These are phyloP conservation scores for Melanaphis sacchari DNA, from an alignment of 1,140 invertebrate species.

Conservation along the genomic window DNA sequence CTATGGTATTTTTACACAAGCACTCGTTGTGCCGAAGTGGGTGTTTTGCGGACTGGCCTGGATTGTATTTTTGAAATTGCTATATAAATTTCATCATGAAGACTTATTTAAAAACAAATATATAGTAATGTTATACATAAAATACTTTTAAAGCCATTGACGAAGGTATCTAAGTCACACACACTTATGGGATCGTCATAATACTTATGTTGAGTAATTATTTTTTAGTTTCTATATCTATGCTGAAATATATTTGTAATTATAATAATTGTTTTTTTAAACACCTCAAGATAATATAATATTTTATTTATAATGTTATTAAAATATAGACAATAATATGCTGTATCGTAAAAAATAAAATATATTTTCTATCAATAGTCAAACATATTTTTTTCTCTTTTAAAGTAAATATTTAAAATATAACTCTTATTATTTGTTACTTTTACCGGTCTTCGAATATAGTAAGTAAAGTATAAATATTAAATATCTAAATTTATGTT, in stretches of 20 bases:
- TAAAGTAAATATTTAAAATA: background rate
- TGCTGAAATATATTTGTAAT: background rate
- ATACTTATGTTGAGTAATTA: background rate
- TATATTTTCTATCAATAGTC: background rate
- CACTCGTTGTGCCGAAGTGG: background rate
- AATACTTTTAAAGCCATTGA: background rate
- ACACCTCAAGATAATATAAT: background rate
- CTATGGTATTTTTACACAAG: slow-evolving; percentile 14
- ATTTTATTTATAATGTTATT: background rate
- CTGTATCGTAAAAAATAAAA: background rate
- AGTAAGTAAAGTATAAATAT: background rate
- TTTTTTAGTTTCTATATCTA: background rate
- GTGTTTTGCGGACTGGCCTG: slow-evolving; percentile 6
- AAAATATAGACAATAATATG: no score
- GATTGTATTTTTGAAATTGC: slow-evolving; percentile 4
- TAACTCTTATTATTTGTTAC: background rate
- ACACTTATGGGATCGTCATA: no score
- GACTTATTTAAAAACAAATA: background rate
- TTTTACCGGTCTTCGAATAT: background rate
- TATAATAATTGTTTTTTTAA: background rate
- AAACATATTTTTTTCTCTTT: background rate
- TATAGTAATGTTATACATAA: background rate
- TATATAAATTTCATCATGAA: background rate
- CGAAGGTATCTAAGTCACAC: background rate
- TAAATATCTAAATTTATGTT: background rate